Conservation (phyloP, 2,797 vertebrate genomes). For the Sebastes paucispinis region DNA sequence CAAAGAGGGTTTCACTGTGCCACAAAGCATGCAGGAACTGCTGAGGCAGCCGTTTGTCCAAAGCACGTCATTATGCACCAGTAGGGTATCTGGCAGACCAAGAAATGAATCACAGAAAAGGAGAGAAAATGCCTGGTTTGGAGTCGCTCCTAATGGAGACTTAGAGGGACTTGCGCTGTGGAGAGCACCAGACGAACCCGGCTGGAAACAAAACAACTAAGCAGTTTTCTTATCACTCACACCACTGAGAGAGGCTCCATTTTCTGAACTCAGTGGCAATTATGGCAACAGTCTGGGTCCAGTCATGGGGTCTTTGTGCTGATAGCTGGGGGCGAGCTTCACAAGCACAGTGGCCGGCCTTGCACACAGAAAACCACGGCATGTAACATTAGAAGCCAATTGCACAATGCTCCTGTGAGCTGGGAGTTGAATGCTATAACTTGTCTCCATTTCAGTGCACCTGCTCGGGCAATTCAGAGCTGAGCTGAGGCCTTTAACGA, state of each 20-base stretch:
- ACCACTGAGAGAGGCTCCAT: slow-evolving; percentile 43
- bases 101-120: slow-evolving; percentile 48
- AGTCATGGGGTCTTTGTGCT: slow-evolving; percentile 59
- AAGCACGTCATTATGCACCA: slow-evolving; percentile 61
- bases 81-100: slow-evolving; percentile 47
- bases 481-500: slow-evolving; percentile 4
- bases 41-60: slow-evolving; percentile 68
- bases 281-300: slow-evolving; percentile 48
- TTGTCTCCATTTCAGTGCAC: slow-evolving; percentile 64
- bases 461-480: slow-evolving; percentile 47
- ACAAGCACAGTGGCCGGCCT: slow-evolving; percentile 41
- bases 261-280: slow-evolving; percentile 62
- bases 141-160: slow-evolving; percentile 53
- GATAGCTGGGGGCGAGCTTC: slow-evolving; percentile 55
- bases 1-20: slow-evolving; percentile 50
- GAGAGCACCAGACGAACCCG: slow-evolving; percentile 51
- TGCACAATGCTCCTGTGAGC: slow-evolving; percentile 45
- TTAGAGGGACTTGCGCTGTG: slow-evolving; percentile 34
- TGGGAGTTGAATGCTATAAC: slow-evolving; percentile 45
- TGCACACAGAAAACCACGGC: slow-evolving; percentile 24
- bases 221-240: slow-evolving; percentile 63
- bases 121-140: slow-evolving; percentile 34
- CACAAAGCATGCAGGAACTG: slow-evolving; percentile 57
- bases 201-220: slow-evolving; percentile 68
- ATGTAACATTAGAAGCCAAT: slow-evolving; percentile 43